Conservation (phyloP, 2,888 invertebrate species). For the Petrophora chlorosata region DNA sequence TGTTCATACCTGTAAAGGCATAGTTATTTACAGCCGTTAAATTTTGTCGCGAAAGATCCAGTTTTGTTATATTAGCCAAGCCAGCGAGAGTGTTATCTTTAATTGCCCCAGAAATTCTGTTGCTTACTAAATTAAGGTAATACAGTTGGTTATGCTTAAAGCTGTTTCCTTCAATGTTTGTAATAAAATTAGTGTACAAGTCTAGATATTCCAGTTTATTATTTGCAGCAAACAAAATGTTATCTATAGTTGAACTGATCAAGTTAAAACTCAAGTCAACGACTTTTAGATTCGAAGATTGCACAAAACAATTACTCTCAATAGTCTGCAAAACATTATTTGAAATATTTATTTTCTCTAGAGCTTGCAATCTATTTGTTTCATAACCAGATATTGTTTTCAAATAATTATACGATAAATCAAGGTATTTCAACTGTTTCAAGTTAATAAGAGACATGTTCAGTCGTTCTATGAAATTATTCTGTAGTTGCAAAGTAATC, state of each 20-base stretch:
- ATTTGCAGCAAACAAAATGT: slow-evolving; percentile 58
- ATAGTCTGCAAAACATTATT: slow-evolving; percentile 57
- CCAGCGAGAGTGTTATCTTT: slow-evolving; percentile 57
- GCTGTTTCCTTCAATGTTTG: slow-evolving; percentile 51
- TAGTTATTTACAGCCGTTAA: slow-evolving; percentile 48
- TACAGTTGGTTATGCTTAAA: slow-evolving; percentile 53
- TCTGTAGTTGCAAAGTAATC: slow-evolving; percentile 45
- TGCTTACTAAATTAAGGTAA: slow-evolving; percentile 59
- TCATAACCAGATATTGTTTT: slow-evolving; percentile 55
- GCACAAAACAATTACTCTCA: slow-evolving; percentile 62
- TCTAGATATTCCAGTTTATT: slow-evolving; percentile 53
- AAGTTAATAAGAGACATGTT: slow-evolving; percentile 58
- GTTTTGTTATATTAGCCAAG: slow-evolving; percentile 43
- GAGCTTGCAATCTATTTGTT: slow-evolving; percentile 50
- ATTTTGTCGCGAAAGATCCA: slow-evolving; percentile 58
- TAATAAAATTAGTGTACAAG: slow-evolving; percentile 58
- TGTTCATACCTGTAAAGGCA: slow-evolving; percentile 52
- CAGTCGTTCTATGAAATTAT: slow-evolving; percentile 55
- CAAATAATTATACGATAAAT: slow-evolving; percentile 59
- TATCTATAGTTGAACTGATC: slow-evolving; percentile 55
- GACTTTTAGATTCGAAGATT: slow-evolving; percentile 47
- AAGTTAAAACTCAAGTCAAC: slow-evolving; percentile 64
- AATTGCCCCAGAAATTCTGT: slow-evolving; percentile 56
- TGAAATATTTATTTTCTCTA: slow-evolving; percentile 60
- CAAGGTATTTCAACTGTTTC: slow-evolving; percentile 50